These are phyloP conservation scores for Cephalopholis sonnerati DNA, from an alignment of 2,113 vertebrate species.

Conservation along the genomic window DNA sequence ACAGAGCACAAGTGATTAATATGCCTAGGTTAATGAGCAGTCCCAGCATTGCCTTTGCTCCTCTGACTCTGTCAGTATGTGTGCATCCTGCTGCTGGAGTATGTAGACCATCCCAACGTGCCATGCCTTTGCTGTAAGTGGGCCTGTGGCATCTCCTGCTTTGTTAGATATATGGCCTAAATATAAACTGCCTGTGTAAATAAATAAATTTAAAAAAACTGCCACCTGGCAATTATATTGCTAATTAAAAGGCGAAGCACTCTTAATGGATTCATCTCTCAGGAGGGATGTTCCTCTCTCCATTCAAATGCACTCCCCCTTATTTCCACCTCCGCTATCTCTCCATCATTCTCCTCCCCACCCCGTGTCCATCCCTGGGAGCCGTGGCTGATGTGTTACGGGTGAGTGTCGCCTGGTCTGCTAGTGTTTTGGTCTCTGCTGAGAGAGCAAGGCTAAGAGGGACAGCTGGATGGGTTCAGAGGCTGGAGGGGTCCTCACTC, in stretches of 20 bases:
- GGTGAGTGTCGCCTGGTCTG: slow-evolving; percentile 53
- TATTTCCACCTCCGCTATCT: slow-evolving; percentile 9
- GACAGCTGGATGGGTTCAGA: slow-evolving; percentile 76
- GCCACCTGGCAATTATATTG: slow-evolving; percentile 82
- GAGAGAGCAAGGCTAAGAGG: slow-evolving; percentile 58
- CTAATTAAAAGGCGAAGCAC: slow-evolving; percentile 84
- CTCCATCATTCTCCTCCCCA: slow-evolving; percentile 38
- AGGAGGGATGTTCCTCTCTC: slow-evolving; percentile 58
- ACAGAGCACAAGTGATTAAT: slow-evolving; percentile 77
- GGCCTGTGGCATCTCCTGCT: slow-evolving; percentile 70
- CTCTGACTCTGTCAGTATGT: slow-evolving; percentile 62
- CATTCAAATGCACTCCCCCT: slow-evolving; percentile 39
- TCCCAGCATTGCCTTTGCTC: slow-evolving; percentile 66
- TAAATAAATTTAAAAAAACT: slow-evolving; percentile 62
- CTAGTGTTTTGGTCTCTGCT: slow-evolving; percentile 60
- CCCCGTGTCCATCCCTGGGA: slow-evolving; percentile 43
- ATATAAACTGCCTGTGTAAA: slow-evolving; percentile 74
- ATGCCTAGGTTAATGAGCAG: slow-evolving; percentile 82
- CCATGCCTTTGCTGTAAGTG: slow-evolving; percentile 36
- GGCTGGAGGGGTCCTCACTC: slow-evolving; percentile 72
- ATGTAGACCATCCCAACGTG: slow-evolving; percentile 46
- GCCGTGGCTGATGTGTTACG: slow-evolving; percentile 42
- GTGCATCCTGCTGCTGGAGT: slow-evolving; percentile 58
- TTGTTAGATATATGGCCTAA: slow-evolving; percentile 65
- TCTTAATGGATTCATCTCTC: slow-evolving; percentile 82